Conservation (phyloP, 2,888 invertebrate genomes). For the Ochropleura leucogaster region DNA sequence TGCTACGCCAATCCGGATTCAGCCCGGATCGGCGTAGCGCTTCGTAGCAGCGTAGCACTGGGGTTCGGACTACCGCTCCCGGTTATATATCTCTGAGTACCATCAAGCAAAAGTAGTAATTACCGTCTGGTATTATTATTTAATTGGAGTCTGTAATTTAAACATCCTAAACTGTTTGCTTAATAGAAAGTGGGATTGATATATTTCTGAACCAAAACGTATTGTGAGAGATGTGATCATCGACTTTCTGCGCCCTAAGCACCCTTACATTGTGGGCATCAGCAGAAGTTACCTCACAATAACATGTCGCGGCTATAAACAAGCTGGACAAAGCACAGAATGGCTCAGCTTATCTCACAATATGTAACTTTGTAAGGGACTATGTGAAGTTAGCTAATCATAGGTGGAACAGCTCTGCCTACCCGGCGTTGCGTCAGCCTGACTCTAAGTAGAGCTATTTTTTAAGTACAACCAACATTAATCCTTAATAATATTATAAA, state of each 20-base stretch:
- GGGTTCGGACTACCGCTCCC: not conserved
- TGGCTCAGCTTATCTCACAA: constrained; percentile 14
- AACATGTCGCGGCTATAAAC: constrained; percentile 16
- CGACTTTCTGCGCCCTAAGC: not conserved
- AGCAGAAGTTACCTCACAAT: constrained; percentile 39
- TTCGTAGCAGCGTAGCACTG: constrained; percentile 16
- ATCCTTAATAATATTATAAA: no score
- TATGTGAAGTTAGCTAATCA: constrained; percentile 12
- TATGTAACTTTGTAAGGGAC: constrained; percentile 37
- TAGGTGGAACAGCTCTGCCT: not conserved
- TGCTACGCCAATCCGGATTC: constrained; percentile 13
- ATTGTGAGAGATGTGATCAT: not conserved
- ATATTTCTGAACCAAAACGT: not conserved
- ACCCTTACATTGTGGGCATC: constrained; percentile 30
- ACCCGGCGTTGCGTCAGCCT: not conserved
- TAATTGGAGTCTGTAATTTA: not conserved
- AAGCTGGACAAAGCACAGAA: constrained; percentile 17
- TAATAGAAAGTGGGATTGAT: not conserved
- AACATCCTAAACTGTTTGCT: no score
- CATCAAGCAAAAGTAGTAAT: not conserved
- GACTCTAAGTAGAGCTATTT: not conserved
- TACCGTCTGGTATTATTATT: not conserved
- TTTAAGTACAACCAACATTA: not conserved
- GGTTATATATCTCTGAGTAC: not conserved
- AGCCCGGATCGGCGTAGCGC: constrained; percentile 9